Evolutionary conservation across 2,797 vertebrate species (phyloP).

Genomic region (Typhlichthys subterraneus): DNA sequence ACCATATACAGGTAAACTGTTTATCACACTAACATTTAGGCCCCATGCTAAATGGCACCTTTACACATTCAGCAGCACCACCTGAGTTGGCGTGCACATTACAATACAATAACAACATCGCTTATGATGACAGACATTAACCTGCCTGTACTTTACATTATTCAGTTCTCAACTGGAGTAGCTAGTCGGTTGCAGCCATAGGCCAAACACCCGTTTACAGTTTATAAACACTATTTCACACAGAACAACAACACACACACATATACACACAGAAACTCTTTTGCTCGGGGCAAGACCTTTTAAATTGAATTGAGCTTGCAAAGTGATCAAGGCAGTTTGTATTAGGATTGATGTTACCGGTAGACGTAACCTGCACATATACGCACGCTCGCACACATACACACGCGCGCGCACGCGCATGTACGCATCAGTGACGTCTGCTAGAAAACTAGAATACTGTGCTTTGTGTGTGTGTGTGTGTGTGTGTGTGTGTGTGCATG

Average conservation of each 20-base stretch:
- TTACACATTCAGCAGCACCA: too few relatives aligned
- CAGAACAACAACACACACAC: slow-evolving; percentile 52
- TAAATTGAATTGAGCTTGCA: slow-evolving; percentile 68
- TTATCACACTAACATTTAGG: too few relatives aligned
- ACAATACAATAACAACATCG: too few relatives aligned
- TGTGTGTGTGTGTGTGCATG: slow-evolving; percentile 5
- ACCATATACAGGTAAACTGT: too few relatives aligned
- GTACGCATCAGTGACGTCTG: background rate
- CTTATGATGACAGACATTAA: background rate
- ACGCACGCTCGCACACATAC: slow-evolving; percentile 21
- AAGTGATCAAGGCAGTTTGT: slow-evolving; percentile 68
- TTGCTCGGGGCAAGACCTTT: slow-evolving; percentile 43
- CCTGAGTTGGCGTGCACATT: too few relatives aligned
- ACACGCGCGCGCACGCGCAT: slow-evolving; percentile 18
- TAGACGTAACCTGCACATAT: slow-evolving; percentile 55
- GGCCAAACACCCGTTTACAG: slow-evolving; percentile 1
- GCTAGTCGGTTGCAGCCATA: background rate
- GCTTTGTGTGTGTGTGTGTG: slow-evolving; percentile 15
- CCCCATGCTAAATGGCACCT: too few relatives aligned
- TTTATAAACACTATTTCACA: background rate
- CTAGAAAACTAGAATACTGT: slow-evolving; percentile 19
- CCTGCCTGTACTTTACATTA: slow-evolving; percentile 34
- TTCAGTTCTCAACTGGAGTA: slow-evolving; percentile 28
- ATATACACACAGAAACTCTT: slow-evolving; percentile 52
- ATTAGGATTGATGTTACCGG: slow-evolving; percentile 27